These are phyloP conservation scores for Neodiprion fabricii DNA, from an alignment of 1,140 invertebrate species.

Conservation along the genomic window DNA sequence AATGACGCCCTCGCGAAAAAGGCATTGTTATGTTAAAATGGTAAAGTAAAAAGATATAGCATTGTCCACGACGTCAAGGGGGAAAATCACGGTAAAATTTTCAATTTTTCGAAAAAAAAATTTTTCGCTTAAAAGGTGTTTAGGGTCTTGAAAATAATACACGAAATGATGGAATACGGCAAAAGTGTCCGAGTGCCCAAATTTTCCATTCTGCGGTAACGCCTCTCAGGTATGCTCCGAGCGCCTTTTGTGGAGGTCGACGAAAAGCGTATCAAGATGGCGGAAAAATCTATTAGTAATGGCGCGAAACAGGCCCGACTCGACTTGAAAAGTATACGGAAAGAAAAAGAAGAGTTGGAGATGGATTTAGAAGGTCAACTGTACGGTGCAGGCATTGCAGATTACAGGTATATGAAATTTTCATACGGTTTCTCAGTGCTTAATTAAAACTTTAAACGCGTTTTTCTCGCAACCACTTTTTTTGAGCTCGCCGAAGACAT, in stretches of 20 bases:
- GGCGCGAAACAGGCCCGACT: slow-evolving; percentile 19
- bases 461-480: slow-evolving; percentile 27
- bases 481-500: slow-evolving; percentile 20
- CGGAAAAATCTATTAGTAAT: slow-evolving; percentile 13
- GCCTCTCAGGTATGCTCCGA: slow-evolving; percentile 20
- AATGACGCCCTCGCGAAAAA: no score
- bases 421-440: slow-evolving; percentile 14
- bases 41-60: neutral
- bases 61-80: neutral
- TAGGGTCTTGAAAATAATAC: slow-evolving; percentile 19
- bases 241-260: slow-evolving; percentile 15
- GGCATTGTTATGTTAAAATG: neutral
- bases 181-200: slow-evolving; percentile 17
- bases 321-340: neutral
- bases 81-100: no score
- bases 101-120: no score
- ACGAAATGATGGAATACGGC: slow-evolving; percentile 14
- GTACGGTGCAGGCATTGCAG: slow-evolving; percentile 22
- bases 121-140: slow-evolving; percentile 13
- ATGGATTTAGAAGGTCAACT: slow-evolving; percentile 21
- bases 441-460: slow-evolving; percentile 29
- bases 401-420: slow-evolving; percentile 13
- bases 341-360: slow-evolving; percentile 11
- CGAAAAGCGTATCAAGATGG: slow-evolving; percentile 13
- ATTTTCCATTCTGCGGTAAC: slow-evolving; percentile 21